These are phyloP conservation scores for Chiridota heheva DNA, from an alignment of 35 echinoderm and acorn worm genomes.

Conservation along the genomic window DNA sequence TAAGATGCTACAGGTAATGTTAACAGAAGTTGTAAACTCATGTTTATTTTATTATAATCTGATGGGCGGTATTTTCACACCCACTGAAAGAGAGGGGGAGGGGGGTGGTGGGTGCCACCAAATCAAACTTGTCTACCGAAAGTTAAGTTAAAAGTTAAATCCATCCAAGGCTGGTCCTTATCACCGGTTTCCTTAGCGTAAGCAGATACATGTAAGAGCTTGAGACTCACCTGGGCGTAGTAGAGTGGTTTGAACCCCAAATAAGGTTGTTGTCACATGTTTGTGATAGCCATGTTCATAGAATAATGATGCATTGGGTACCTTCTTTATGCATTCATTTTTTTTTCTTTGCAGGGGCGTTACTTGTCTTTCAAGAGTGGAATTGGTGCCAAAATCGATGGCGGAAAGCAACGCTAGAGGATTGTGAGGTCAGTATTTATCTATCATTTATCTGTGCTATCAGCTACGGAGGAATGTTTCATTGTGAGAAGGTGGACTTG, in stretches of 20 bases:
- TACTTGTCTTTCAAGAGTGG: conserved; percentile 73
- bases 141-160: no score
- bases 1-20: conserved; percentile 62
- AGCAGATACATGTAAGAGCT: not conserved
- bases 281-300: no score
- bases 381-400: conserved; percentile 76
- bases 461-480: no score
- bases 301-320: no score
- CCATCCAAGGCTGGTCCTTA: no score
- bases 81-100: not conserved
- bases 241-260: not conserved
- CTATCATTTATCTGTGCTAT: not conserved
- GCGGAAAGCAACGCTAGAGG: conserved; percentile 77
- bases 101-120: not conserved
- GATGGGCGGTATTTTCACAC: conserved; percentile 11
- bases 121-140: no score
- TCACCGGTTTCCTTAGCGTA: not conserved
- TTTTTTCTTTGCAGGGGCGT: conserved; percentile 51
- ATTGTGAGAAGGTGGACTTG: no score
- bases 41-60: not conserved
- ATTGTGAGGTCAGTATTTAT: conserved; percentile 70
- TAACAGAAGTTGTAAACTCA: not conserved
- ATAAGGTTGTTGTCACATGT: no score
- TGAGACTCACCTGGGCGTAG: not conserved
- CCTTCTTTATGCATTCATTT: no score